These are phyloP conservation scores for Linurgus olivaceus DNA, from an alignment of 2,797 vertebrate genomes.

Conservation along the genomic window DNA sequence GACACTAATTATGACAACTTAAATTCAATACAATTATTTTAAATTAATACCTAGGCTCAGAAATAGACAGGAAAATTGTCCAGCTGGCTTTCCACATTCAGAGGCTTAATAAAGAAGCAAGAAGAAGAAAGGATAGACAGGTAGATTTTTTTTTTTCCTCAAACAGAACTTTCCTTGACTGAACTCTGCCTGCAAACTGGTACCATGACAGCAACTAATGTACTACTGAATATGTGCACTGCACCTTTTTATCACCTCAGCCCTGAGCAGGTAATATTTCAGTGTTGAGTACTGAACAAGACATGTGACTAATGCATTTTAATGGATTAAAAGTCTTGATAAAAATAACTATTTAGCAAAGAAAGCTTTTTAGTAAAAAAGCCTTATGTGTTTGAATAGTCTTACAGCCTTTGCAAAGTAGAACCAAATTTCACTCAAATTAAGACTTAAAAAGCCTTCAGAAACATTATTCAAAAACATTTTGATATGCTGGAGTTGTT, in stretches of 20 bases:
- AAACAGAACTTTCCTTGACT: neutral
- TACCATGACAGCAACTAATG: neutral
- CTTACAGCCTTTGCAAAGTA: neutral
- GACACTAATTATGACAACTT: neutral
- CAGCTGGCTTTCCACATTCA: neutral
- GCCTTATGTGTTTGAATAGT: neutral
- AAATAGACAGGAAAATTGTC: neutral
- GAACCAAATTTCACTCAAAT: constrained; percentile 19
- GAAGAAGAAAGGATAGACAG: neutral
- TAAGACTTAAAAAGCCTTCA: constrained; percentile 37
- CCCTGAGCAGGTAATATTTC: neutral
- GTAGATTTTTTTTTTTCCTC: neutral
- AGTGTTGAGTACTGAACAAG: neutral
- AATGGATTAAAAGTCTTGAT: constrained; percentile 32
- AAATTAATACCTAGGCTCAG: neutral
- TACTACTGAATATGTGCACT: neutral
- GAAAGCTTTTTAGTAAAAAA: constrained; percentile 46
- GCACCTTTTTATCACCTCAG: constrained; percentile 38
- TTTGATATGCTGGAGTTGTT: constrained; percentile 11
- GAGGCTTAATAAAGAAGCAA: neutral
- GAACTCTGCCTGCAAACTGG: neutral
- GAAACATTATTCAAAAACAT: constrained; percentile 23
- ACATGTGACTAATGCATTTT: constrained; percentile 43
- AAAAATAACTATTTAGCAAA: constrained; percentile 57
- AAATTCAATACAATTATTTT: neutral